These are phyloP conservation scores for Oligia fasciuncula DNA, from an alignment of 2,888 invertebrate species.

Conservation along the genomic window DNA sequence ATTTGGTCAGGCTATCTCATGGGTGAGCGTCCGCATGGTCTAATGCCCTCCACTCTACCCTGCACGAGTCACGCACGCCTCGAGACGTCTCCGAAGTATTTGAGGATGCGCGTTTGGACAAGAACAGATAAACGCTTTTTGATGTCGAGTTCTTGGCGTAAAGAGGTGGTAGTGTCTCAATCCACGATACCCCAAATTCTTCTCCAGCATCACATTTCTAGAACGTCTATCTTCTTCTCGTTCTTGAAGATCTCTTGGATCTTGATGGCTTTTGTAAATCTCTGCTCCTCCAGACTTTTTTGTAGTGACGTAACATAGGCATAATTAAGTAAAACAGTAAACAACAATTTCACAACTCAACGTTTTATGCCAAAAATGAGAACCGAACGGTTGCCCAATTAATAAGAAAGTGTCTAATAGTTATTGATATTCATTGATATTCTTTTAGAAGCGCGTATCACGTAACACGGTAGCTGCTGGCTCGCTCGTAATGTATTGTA, in stretches of 20 bases:
- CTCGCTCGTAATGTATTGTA: conserved; percentile 85
- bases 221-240: background rate
- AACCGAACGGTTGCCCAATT: conserved; percentile 72
- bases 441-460: conserved; percentile 79
- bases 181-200: background rate
- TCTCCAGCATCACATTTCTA: background rate
- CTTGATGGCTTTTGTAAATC: background rate
- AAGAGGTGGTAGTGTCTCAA: too few relatives aligned
- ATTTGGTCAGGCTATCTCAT: too few relatives aligned
- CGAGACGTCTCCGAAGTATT: background rate
- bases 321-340: conserved; percentile 32
- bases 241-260: background rate
- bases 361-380: conserved; percentile 63
- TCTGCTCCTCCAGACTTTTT: background rate
- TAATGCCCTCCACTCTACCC: too few relatives aligned
- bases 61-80: background rate
- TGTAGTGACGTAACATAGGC: conserved; percentile 35
- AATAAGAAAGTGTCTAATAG: conserved; percentile 75
- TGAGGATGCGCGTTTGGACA: background rate
- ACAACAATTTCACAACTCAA: conserved; percentile 54
- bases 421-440: conserved; percentile 78
- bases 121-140: background rate
- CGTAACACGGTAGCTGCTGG: conserved; percentile 85
- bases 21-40: too few relatives aligned
- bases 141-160: too few relatives aligned